Conservation (phyloP, 2,797 vertebrate species). For the Galaxias olidus region DNA sequence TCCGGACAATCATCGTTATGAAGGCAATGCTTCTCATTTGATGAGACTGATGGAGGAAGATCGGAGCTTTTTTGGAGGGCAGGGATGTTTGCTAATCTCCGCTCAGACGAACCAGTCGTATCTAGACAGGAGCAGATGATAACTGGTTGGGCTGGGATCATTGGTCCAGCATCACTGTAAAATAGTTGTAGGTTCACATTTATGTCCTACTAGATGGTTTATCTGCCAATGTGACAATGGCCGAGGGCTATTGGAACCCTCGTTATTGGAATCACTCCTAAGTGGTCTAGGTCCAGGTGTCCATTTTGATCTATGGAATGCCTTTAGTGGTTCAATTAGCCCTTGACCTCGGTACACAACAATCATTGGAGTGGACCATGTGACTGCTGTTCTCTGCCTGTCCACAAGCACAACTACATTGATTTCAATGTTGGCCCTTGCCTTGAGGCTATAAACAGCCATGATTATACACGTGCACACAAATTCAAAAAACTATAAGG, state of each 20-base stretch:
- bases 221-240: no score
- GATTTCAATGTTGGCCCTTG: neutral
- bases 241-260: neutral
- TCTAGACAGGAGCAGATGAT: no score
- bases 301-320: neutral
- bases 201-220: no score
- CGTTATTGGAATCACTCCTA: neutral
- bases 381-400: conserved; percentile 16
- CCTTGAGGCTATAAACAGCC: neutral
- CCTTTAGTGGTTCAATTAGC: conserved; percentile 49
- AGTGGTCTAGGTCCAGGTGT: neutral
- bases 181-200: no score
- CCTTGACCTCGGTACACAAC: conserved; percentile 24
- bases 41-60: neutral
- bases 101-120: neutral
- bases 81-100: neutral
- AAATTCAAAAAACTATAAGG: no score
- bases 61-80: neutral
- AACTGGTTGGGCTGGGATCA: no score
- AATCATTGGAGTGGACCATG: conserved; percentile 28
- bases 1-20: conserved; percentile 12
- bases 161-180: no score
- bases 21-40: neutral
- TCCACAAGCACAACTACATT: conserved; percentile 12
- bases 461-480: no score